A percentile compares a stretch with the other conserved stretches of the same genome.
These are phyloP conservation scores for Corynorhinus townsendii DNA, from an alignment of 2,113 vertebrate species.

Conservation along the genomic window DNA sequence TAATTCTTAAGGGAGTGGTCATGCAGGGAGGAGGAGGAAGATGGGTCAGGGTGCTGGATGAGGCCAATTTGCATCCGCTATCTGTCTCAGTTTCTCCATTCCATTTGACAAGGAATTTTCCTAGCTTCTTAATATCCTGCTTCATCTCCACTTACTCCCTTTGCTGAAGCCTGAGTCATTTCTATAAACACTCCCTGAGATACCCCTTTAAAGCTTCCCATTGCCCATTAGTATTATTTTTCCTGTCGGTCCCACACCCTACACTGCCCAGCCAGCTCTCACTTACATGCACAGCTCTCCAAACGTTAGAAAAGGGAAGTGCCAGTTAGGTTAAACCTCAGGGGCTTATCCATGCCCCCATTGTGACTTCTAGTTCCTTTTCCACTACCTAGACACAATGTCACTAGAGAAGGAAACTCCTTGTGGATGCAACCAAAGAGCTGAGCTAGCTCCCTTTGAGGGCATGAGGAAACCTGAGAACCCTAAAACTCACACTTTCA, in stretches of 20 bases:
- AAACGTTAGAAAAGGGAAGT: neutral
- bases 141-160: neutral
- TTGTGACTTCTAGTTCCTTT: neutral
- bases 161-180: neutral
- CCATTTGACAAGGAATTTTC: neutral
- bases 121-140: neutral
- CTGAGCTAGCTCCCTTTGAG: neutral
- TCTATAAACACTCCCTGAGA: neutral
- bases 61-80: neutral
- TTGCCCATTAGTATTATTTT: neutral
- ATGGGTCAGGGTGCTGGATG: neutral
- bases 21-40: neutral
- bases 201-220: neutral
- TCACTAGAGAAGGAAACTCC: neutral
- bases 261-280: neutral
- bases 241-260: neutral
- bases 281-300: neutral
- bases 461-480: neutral
- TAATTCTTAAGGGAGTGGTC: neutral
- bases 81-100: neutral
- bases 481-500: neutral
- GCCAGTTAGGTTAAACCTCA: neutral
- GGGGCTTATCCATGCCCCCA: neutral
- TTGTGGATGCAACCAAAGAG: neutral
- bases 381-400: neutral